phyloP scores from a whole-genome alignment of 2,113 vertebrate genomes.

The Myodes glareolus region DNA sequence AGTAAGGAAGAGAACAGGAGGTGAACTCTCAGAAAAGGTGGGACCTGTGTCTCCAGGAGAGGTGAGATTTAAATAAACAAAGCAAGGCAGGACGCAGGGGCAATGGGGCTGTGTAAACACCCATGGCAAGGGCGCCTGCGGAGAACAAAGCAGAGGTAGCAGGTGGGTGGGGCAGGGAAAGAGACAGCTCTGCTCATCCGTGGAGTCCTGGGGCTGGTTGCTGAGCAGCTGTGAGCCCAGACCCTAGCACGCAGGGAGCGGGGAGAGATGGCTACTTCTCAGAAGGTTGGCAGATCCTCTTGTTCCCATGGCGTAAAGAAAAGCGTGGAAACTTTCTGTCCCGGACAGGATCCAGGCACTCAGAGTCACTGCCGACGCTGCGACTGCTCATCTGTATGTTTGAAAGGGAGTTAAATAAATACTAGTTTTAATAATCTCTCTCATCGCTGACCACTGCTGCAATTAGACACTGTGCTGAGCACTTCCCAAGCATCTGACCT shows the following conservation, averaged over 20 bases:
- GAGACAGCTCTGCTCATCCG: not conserved
- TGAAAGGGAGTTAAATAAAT: not conserved
- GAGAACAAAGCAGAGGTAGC: not conserved
- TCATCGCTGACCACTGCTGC: not conserved
- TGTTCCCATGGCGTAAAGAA: not conserved
- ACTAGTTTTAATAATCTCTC: not conserved
- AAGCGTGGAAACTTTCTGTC: not conserved
- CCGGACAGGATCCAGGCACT: not conserved
- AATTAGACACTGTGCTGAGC: not conserved
- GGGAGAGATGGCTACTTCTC: not conserved
- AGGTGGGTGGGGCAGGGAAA: not conserved
- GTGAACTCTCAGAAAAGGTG: not conserved
- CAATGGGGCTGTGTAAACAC: accelerated
- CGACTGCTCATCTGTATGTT: not conserved
- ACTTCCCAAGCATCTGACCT: too few relatives aligned
- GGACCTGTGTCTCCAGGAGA: not conserved
- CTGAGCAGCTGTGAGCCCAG: not conserved
- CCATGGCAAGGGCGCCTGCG: accelerated
- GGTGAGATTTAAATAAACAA: not conserved
- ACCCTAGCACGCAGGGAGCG: not conserved
- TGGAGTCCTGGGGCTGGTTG: not conserved
- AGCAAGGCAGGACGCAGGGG: not conserved
- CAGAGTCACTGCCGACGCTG: not conserved
- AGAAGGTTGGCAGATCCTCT: not conserved
- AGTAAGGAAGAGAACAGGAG: not conserved